Conservation (phyloP, 2,888 invertebrate genomes). For the Sabatieria punctata region DNA sequence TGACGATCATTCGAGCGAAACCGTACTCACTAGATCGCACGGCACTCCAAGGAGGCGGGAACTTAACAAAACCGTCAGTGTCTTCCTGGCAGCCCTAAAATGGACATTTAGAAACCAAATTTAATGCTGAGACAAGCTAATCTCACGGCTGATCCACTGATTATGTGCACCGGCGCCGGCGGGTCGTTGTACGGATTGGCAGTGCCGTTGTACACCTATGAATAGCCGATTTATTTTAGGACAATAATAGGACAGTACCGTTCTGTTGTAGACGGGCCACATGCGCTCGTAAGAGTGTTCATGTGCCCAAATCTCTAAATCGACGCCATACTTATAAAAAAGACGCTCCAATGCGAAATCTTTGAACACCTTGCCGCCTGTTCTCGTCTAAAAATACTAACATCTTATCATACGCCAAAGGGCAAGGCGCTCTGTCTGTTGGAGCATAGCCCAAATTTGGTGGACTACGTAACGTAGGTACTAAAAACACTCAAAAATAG, state of each 20-base stretch:
- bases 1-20: slow-evolving; percentile 55
- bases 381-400: too few species aligned
- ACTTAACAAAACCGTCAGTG: slow-evolving; percentile 53
- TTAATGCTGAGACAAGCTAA: too few species aligned
- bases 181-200: slow-evolving; percentile 52
- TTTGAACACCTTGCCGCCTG: too few species aligned
- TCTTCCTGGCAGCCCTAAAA: slow-evolving; percentile 58
- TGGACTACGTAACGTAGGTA: too few species aligned
- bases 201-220: slow-evolving; percentile 50
- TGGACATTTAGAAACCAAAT: too few species aligned
- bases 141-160: slow-evolving; percentile 57
- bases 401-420: too few species aligned
- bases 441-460: too few species aligned
- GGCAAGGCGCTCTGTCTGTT: too few species aligned
- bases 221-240: too few species aligned
- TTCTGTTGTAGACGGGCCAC: too few species aligned
- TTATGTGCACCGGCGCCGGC: slow-evolving; percentile 75
- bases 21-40: slow-evolving; percentile 75
- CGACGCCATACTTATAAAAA: slow-evolving; percentile 75
- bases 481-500: too few species aligned
- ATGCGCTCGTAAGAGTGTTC: slow-evolving; percentile 91
- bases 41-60: slow-evolving; percentile 58
- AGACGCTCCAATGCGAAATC: slow-evolving; percentile 53
- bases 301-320: slow-evolving; percentile 86
- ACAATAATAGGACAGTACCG: too few species aligned